Conservation (phyloP, 2,888 invertebrate genomes). For the Aromia moschata region DNA sequence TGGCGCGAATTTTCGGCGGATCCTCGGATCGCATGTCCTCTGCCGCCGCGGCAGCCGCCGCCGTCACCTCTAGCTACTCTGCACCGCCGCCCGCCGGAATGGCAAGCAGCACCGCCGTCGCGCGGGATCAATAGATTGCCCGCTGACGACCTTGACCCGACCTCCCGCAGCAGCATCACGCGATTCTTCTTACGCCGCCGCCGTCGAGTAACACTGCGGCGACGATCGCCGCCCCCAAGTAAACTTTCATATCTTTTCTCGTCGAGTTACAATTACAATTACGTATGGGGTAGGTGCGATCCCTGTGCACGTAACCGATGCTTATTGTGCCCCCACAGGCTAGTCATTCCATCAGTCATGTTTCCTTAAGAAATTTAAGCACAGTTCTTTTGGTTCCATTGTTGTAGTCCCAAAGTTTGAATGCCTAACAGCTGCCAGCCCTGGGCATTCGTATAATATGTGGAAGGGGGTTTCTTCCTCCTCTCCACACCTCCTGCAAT, state of each 20-base stretch:
- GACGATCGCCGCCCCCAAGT: neutral
- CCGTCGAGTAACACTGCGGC: neutral
- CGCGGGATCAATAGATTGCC: constrained; percentile 59
- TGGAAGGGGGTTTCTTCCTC: too few relatives aligned
- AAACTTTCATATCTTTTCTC: neutral
- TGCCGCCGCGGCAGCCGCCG: neutral
- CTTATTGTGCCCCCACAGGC: too few relatives aligned
- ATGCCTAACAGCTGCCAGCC: too few relatives aligned
- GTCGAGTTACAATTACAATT: too few relatives aligned
- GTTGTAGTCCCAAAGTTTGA: too few relatives aligned
- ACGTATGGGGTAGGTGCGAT: too few relatives aligned
- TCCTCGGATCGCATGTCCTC: constrained; percentile 14
- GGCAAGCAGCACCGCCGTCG: constrained; percentile 42
- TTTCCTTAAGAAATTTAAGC: too few relatives aligned
- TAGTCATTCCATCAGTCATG: too few relatives aligned
- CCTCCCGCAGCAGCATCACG: constrained; percentile 58
- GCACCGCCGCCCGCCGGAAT: constrained; percentile 12
- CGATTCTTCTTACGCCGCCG: constrained; percentile 14
- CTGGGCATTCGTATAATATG: too few relatives aligned
- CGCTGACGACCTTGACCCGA: constrained; percentile 59
- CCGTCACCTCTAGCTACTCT: constrained; percentile 6
- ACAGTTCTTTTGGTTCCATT: too few relatives aligned
- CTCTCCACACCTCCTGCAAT: too few relatives aligned
- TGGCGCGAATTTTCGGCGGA: neutral
- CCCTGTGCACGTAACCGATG: too few relatives aligned